Evolutionary conservation across 2,797 vertebrate species (phyloP).

Genomic region (Todus mexicanus): DNA sequence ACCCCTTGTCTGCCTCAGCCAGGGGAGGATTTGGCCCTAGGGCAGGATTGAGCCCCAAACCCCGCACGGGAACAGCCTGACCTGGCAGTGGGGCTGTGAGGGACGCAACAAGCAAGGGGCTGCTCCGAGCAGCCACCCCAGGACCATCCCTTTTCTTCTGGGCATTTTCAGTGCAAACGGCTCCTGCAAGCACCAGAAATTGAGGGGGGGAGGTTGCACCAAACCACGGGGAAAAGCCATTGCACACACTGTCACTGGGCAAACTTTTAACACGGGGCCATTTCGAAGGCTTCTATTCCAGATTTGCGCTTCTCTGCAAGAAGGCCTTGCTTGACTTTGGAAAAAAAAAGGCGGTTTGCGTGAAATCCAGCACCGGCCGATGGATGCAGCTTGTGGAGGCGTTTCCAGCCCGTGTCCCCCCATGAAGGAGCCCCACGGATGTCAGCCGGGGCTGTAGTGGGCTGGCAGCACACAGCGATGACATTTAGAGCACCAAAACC

Average conservation of each 20-base stretch:
- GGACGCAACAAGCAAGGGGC: background rate
- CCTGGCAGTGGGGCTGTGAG: background rate
- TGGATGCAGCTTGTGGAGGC: background rate
- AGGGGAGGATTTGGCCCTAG: background rate
- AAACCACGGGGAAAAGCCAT: background rate
- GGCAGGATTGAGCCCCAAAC: background rate
- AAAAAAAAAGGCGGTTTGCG: background rate
- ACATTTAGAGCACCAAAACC: accelerated
- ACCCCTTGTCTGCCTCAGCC: background rate
- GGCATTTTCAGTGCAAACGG: accelerated
- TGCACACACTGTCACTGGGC: background rate
- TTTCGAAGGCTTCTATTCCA: background rate
- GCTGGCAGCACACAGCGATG: background rate
- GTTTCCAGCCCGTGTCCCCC: background rate
- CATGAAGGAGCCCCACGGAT: background rate
- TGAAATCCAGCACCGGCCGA: background rate
- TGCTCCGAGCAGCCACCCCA: background rate
- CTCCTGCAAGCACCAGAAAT: background rate
- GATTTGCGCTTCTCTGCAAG: background rate
- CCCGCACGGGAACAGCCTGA: accelerated
- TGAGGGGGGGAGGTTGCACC: too few species aligned
- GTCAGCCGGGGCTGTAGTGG: accelerated
- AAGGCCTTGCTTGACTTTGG: background rate
- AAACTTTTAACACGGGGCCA: background rate
- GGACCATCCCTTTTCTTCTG: background rate